Evolutionary conservation across 2,797 vertebrate genomes (phyloP).

Genomic region (Xenentodon cancila): DNA sequence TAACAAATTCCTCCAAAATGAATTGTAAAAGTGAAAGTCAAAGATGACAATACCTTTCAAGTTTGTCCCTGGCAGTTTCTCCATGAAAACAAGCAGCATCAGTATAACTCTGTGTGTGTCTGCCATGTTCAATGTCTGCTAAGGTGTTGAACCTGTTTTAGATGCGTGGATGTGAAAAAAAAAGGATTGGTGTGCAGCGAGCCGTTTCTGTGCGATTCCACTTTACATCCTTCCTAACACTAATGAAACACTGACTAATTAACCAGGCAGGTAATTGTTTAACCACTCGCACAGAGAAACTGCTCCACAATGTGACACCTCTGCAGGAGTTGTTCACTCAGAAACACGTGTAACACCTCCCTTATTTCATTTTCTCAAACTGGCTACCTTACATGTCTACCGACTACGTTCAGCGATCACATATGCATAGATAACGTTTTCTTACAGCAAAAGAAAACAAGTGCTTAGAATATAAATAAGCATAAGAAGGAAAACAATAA

Average conservation of each 20-base stretch:
- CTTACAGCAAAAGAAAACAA: too few species aligned
- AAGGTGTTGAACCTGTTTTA: conserved; percentile 33
- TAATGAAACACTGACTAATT: conserved; percentile 78
- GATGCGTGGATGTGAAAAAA: conserved; percentile 44
- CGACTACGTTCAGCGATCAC: too few species aligned
- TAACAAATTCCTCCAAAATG: neutral
- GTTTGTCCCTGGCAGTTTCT: conserved; percentile 36
- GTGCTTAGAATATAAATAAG: too few species aligned
- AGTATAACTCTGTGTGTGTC: conserved; percentile 30
- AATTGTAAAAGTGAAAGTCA: neutral
- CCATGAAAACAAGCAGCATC: conserved; percentile 57
- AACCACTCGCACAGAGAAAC: conserved; percentile 62
- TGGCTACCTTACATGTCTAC: too few species aligned
- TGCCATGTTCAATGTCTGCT: conserved; percentile 59
- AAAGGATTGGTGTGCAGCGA: conserved; percentile 51
- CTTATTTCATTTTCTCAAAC: neutral
- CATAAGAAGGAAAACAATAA: too few species aligned
- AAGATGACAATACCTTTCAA: conserved; percentile 70
- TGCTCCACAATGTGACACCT: conserved; percentile 27
- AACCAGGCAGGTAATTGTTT: conserved; percentile 78
- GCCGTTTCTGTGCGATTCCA: conserved; percentile 54
- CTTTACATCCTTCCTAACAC: conserved; percentile 69
- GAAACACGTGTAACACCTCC: neutral
- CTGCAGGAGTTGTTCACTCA: conserved; percentile 6
- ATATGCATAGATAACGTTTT: too few species aligned